phyloP scores from a whole-genome alignment of 2,797 vertebrate genomes.

The Sphenopsis melanotis region DNA sequence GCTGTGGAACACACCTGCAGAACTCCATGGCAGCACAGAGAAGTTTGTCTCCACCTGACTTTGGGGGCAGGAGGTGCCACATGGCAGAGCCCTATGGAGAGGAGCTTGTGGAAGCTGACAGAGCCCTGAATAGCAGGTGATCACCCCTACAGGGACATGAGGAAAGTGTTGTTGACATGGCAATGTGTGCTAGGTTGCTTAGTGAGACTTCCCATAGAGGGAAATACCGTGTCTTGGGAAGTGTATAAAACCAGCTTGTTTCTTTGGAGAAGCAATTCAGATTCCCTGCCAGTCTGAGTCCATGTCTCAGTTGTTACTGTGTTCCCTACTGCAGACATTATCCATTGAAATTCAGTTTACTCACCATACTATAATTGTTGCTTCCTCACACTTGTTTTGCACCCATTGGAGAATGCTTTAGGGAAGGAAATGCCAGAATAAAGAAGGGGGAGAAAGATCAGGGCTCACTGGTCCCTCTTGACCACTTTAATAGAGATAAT shows the following conservation, averaged over 20 bases:
- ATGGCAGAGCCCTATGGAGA: too few species aligned
- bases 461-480: background rate
- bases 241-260: background rate
- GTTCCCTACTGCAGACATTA: background rate
- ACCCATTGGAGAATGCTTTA: background rate
- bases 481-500: background rate
- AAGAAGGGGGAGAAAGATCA: background rate
- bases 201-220: background rate
- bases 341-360: background rate
- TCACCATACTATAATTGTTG: background rate
- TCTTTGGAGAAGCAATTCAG: background rate
- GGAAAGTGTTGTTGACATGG: background rate
- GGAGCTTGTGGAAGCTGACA: background rate
- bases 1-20: background rate
- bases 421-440: background rate
- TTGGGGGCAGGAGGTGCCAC: background rate
- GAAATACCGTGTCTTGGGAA: background rate
- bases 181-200: background rate
- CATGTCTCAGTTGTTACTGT: background rate
- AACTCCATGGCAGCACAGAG: background rate
- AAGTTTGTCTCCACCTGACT: background rate
- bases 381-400: background rate
- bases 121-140: background rate
- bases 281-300: background rate
- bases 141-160: accelerated